Evolutionary conservation across 2,797 vertebrate genomes (phyloP).

Genomic region (Esox masquinongy): DNA sequence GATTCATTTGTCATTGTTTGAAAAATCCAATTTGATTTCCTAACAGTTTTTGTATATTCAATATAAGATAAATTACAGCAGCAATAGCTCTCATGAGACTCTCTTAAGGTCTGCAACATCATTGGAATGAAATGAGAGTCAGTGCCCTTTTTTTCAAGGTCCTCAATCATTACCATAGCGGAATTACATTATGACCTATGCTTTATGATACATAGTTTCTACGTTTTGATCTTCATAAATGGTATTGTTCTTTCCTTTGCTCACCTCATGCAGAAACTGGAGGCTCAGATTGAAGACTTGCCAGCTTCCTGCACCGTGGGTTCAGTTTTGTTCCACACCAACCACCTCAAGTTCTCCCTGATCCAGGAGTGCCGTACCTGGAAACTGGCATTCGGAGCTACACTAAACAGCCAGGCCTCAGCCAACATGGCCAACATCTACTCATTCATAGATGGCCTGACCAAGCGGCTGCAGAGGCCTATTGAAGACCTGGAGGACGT

Average conservation of each 20-base stretch:
- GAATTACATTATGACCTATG: too few relatives aligned
- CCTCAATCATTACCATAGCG: too few relatives aligned
- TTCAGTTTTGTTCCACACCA: slow-evolving; percentile 69
- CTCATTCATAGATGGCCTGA: slow-evolving; percentile 74
- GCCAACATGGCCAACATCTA: slow-evolving; percentile 72
- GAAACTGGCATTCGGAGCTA: slow-evolving; percentile 77
- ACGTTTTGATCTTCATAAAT: slow-evolving; percentile 1
- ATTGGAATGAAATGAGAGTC: too few relatives aligned
- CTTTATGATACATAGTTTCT: not conserved
- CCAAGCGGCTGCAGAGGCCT: slow-evolving; percentile 76
- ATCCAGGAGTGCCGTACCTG: slow-evolving; percentile 76
- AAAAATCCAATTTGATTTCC: too few relatives aligned
- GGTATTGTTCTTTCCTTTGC: slow-evolving; percentile 4
- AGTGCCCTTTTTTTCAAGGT: too few relatives aligned
- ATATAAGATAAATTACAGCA: too few relatives aligned
- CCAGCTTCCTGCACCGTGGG: slow-evolving; percentile 63
- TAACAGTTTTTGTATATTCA: too few relatives aligned
- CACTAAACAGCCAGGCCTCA: slow-evolving; percentile 73
- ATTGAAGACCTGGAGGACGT: slow-evolving; percentile 81
- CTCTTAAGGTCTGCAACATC: too few relatives aligned
- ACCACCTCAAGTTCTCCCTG: slow-evolving; percentile 76
- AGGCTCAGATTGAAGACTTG: slow-evolving; percentile 76
- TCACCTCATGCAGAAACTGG: slow-evolving; percentile 68
- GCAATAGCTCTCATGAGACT: too few relatives aligned
- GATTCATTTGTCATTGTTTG: not conserved